phyloP scores from a whole-genome alignment of 2,113 vertebrate genomes.

The Coptodon bakossiorum region DNA sequence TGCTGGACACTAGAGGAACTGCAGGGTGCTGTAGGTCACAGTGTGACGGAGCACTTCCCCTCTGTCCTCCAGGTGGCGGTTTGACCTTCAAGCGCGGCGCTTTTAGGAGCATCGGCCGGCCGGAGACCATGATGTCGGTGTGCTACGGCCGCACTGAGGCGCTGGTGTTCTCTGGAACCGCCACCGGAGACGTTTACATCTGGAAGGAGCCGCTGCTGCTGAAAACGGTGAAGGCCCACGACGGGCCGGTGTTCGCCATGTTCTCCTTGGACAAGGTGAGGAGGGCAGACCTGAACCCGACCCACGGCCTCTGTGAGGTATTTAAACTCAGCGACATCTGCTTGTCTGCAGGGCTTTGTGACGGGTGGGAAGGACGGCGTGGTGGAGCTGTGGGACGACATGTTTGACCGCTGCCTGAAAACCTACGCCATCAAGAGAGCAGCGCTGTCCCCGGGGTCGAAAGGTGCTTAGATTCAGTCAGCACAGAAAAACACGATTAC shows the following conservation, averaged over 20 bases:
- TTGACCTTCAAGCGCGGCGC: slow-evolving; percentile 84
- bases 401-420: slow-evolving; percentile 95
- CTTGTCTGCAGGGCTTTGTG: slow-evolving; percentile 83
- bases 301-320: not conserved
- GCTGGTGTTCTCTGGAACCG: slow-evolving; percentile 86
- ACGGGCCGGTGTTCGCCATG: slow-evolving; percentile 94
- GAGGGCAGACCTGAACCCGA: rapidly evolving
- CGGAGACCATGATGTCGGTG: slow-evolving; percentile 95
- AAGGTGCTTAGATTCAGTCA: slow-evolving; percentile 67
- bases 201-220: slow-evolving; percentile 88
- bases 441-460: slow-evolving; percentile 83
- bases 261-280: slow-evolving; percentile 92
- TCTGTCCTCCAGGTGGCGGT: slow-evolving; percentile 79
- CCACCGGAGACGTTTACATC: slow-evolving; percentile 91
- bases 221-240: slow-evolving; percentile 92
- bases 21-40: not conserved
- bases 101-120: slow-evolving; percentile 78
- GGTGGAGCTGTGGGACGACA: slow-evolving; percentile 96
- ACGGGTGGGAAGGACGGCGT: slow-evolving; percentile 95
- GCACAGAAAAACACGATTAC: not conserved
- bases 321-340: not conserved
- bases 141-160: slow-evolving; percentile 87
- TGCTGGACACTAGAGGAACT: not conserved
- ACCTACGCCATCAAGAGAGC: slow-evolving; percentile 96
- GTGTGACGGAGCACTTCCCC: not conserved